phyloP scores from a whole-genome alignment of 2,888 invertebrate genomes.

The Heliconius ethilla region DNA sequence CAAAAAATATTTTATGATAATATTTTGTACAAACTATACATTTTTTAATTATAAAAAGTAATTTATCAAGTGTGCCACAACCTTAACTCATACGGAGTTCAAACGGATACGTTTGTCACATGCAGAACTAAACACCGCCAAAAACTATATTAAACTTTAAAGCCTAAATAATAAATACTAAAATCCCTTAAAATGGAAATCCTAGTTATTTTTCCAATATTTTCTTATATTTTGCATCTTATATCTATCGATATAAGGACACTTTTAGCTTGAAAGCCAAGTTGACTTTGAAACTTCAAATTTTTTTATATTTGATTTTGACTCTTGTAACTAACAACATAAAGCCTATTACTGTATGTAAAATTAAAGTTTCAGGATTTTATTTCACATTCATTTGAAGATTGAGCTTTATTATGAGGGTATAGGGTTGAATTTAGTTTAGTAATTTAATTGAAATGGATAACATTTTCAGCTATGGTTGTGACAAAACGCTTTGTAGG shows the following conservation, averaged over 20 bases:
- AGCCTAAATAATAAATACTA: conserved; percentile 20
- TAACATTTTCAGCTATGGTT: conserved; percentile 43
- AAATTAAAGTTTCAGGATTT: conserved; percentile 9
- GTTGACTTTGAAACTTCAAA: not conserved
- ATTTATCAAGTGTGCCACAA: conserved; percentile 28
- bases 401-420: not conserved
- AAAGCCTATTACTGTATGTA: conserved; percentile 17
- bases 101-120: conserved; percentile 43
- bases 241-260: not conserved
- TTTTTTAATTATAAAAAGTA: not conserved
- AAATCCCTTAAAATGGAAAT: conserved; percentile 15
- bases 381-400: not conserved
- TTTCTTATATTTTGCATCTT: conserved; percentile 17
- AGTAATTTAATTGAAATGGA: conserved; percentile 15
- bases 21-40: no score
- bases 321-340: conserved; percentile 8
- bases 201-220: not conserved
- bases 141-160: conserved; percentile 28
- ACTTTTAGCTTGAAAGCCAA: not conserved
- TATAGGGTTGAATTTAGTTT: conserved; percentile 3
- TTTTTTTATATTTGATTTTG: conserved; percentile 26
- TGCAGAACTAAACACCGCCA: conserved; percentile 27
- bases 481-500: conserved; percentile 40
- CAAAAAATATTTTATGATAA: no score
- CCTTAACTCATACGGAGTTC: conserved; percentile 33